Percentiles rank a stretch among this genome's conserved stretches.
Conservation (phyloP, 2,113 vertebrate genomes). For the Ameiurus melas region DNA sequence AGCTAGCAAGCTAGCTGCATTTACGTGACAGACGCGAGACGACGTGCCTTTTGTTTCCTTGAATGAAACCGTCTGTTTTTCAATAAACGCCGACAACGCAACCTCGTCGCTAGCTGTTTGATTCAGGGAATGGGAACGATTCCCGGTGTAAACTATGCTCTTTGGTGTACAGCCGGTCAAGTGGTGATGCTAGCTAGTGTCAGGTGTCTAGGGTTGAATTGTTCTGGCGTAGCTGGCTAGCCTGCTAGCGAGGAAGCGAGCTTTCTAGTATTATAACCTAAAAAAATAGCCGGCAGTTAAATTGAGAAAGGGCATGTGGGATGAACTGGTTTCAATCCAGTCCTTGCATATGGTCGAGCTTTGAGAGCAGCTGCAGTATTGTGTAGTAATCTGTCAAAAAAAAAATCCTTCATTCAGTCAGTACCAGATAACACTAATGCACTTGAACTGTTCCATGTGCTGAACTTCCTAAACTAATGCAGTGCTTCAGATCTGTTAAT, state of each 20-base stretch:
- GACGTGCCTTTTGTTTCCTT: constrained; percentile 35
- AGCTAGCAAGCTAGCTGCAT: constrained; percentile 13
- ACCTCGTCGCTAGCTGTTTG: not conserved
- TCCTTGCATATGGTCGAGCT: not conserved
- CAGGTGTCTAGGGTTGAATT: constrained; percentile 40
- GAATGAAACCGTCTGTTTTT: not conserved
- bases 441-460: not conserved
- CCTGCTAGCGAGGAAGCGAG: not conserved
- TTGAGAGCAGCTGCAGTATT: not conserved
- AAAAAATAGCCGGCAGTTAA: not conserved
- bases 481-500: not conserved
- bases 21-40: not conserved
- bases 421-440: not conserved
- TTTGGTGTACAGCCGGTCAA: not conserved
- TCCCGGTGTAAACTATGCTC: not conserved
- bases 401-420: not conserved
- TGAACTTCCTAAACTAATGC: not conserved
- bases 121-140: not conserved
- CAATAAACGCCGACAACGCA: not conserved
- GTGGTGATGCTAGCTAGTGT: constrained; percentile 16
- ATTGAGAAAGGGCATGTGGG: not conserved
- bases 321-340: not conserved
- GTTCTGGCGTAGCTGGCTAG: constrained; percentile 21
- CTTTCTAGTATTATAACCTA: not conserved
- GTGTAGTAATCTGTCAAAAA: not conserved